phyloP scores from a whole-genome alignment of 1,140 invertebrate genomes.

The Neomicropteryx cornuta region DNA sequence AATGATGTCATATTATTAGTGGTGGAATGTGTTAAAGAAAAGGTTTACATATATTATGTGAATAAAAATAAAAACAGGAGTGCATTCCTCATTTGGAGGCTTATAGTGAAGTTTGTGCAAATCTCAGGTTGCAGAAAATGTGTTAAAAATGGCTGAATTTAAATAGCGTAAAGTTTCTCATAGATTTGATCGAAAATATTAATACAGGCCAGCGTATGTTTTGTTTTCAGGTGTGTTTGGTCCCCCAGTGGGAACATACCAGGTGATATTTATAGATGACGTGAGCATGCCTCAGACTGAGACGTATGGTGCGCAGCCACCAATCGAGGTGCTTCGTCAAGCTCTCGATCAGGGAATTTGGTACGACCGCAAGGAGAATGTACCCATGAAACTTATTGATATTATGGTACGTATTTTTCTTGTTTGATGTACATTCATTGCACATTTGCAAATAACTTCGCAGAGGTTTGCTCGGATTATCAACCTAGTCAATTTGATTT shows the following conservation, averaged over 20 bases:
- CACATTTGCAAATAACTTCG: slow-evolving; percentile 1
- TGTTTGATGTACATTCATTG: background rate
- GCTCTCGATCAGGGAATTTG: slow-evolving; percentile 84
- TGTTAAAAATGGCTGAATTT: too few relatives aligned
- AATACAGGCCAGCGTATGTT: too few relatives aligned
- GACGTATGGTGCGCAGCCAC: slow-evolving; percentile 82
- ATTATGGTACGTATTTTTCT: slow-evolving; percentile 50
- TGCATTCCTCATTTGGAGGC: too few relatives aligned
- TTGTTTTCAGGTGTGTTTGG: slow-evolving; percentile 67
- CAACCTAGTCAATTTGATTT: too few relatives aligned
- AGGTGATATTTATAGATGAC: slow-evolving; percentile 90
- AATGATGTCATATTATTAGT: too few relatives aligned
- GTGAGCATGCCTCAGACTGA: slow-evolving; percentile 85
- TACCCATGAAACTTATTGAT: slow-evolving; percentile 78
- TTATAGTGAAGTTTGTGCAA: too few relatives aligned
- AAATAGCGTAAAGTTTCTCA: too few relatives aligned
- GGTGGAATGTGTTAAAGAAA: too few relatives aligned
- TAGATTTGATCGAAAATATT: too few relatives aligned
- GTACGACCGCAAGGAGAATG: slow-evolving; percentile 85
- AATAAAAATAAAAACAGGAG: too few relatives aligned
- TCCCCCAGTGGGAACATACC: slow-evolving; percentile 79
- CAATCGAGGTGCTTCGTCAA: slow-evolving; percentile 83
- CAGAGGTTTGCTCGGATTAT: background rate
- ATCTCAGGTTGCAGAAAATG: too few relatives aligned
- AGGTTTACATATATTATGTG: too few relatives aligned